Conservation (phyloP, 2,888 invertebrate species). For the Parnassius glacialis region DNA sequence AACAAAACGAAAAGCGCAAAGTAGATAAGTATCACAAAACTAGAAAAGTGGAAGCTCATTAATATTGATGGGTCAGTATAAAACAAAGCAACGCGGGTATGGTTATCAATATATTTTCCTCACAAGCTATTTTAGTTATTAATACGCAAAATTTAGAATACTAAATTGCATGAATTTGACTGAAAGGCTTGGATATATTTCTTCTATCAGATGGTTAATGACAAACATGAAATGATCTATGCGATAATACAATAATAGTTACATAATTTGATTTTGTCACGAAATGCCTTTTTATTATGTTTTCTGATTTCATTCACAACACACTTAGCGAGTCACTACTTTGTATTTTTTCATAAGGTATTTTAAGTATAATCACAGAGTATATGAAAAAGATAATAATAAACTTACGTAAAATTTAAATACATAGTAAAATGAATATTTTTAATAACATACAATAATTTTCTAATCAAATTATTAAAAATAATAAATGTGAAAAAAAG, state of each 20-base stretch:
- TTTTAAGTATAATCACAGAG: too few species aligned
- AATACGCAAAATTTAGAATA: not conserved
- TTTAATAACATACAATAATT: too few species aligned
- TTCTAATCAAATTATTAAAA: too few species aligned
- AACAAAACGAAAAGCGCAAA: slow-evolving; percentile 29
- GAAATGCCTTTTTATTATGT: not conserved
- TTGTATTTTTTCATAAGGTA: too few species aligned
- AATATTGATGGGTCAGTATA: slow-evolving; percentile 34
- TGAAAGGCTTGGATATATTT: slow-evolving; percentile 1
- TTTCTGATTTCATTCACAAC: not conserved
- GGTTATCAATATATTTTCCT: not conserved
- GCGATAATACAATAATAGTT: slow-evolving; percentile 35
- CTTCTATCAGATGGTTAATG: slow-evolving; percentile 27
- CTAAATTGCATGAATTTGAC: not conserved
- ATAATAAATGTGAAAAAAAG: too few species aligned
- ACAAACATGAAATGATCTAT: slow-evolving; percentile 43
- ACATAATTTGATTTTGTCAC: slow-evolving; percentile 21
- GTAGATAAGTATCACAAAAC: slow-evolving; percentile 22
- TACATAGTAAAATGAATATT: too few species aligned
- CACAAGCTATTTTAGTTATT: slow-evolving; percentile 2
- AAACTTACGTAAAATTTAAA: too few species aligned
- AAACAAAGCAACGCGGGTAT: slow-evolving; percentile 16
- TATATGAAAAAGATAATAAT: too few species aligned
- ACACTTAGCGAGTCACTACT: not conserved
- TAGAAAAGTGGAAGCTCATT: slow-evolving; percentile 30